Conservation (phyloP, 2,113 vertebrate species). For the Ophthalmolycus amberensis region DNA sequence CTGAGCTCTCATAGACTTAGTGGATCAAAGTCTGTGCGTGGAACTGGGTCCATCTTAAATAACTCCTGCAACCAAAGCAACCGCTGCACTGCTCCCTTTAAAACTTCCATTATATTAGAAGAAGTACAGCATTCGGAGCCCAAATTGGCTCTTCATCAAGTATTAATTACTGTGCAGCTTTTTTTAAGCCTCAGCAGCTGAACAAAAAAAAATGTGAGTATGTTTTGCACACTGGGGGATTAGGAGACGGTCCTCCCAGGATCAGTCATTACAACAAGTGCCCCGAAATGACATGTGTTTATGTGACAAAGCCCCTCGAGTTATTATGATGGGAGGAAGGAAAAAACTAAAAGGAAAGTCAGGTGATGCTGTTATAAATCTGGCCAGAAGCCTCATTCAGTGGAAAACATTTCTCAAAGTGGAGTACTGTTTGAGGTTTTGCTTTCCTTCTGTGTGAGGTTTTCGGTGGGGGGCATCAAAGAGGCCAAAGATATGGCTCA, state of each 20-base stretch:
- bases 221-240: background rate
- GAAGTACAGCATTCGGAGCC: background rate
- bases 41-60: background rate
- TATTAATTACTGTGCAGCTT: background rate
- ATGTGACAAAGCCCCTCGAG: background rate
- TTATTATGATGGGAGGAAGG: background rate
- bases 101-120: background rate
- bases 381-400: background rate
- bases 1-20: background rate
- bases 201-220: background rate
- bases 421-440: background rate
- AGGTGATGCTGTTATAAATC: background rate
- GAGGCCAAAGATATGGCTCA: constrained; percentile 14
- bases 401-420: background rate
- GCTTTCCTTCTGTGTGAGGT: background rate
- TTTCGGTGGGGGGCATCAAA: background rate
- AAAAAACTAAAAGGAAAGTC: background rate
- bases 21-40: constrained; percentile 3
- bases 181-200: background rate
- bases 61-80: background rate
- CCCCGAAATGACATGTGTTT: background rate
- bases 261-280: background rate
- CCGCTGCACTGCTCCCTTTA: background rate
- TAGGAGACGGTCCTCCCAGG: background rate
- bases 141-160: background rate